Percentiles rank a stretch among this genome's conserved stretches.
Conservation (phyloP, 2,888 invertebrate species). For the Acrobeloides nanus region DNA sequence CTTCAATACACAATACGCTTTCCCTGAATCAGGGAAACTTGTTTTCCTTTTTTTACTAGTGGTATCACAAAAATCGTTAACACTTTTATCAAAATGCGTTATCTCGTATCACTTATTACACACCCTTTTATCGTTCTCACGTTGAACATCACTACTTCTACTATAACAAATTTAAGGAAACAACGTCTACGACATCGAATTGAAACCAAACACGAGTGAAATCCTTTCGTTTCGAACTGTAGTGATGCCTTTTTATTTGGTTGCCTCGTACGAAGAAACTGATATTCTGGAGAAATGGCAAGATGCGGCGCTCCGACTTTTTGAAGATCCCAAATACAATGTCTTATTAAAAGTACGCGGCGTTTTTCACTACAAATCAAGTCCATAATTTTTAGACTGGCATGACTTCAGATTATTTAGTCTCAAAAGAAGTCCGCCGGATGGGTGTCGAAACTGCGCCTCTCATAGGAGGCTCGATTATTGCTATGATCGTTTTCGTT, state of each 20-base stretch:
- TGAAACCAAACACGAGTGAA: constrained; percentile 22
- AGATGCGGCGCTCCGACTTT: constrained; percentile 30
- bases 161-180: constrained; percentile 29
- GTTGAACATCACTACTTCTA: background rate
- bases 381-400: constrained; percentile 35
- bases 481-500: constrained; percentile 45
- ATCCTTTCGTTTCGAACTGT: constrained; percentile 35
- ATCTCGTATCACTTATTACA: background rate
- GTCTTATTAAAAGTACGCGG: constrained; percentile 22
- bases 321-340: constrained; percentile 29
- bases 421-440: constrained; percentile 40
- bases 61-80: background rate
- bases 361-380: background rate
- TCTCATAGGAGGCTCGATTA: constrained; percentile 37
- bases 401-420: constrained; percentile 44
- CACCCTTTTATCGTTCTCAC: constrained; percentile 6
- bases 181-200: constrained; percentile 43
- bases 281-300: constrained; percentile 34
- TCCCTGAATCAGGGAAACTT: too few relatives aligned
- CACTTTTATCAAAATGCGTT: background rate
- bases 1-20: too few relatives aligned
- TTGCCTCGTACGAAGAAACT: constrained; percentile 29
- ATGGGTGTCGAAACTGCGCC: constrained; percentile 49
- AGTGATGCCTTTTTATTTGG: constrained; percentile 42
- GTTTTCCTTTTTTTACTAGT: background rate